Percentiles rank a stretch among this genome's conserved stretches.
Evolutionary conservation across 2,888 invertebrate genomes (phyloP).

Genomic region (Tetragonisca angustula): DNA sequence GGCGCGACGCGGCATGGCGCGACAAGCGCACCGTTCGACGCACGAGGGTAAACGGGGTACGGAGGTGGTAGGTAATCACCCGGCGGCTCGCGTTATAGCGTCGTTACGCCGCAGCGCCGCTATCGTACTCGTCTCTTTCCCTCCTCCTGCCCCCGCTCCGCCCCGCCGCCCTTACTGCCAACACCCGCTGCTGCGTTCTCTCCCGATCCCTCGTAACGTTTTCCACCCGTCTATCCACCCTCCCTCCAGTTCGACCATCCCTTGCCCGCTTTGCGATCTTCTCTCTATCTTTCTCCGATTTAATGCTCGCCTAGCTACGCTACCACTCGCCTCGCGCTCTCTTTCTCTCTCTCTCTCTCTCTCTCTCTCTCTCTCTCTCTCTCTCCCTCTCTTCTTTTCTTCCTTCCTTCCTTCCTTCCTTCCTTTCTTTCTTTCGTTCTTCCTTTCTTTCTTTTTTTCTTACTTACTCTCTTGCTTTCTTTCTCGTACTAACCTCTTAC

Average conservation of each 20-base stretch:
- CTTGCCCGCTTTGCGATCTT: conserved; percentile 27
- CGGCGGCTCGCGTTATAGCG: conserved; percentile 84
- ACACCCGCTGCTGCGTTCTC: conserved; percentile 62
- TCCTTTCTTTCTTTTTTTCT: no score
- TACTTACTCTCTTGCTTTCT: conserved; percentile 1
- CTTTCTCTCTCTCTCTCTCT: conserved; percentile 44
- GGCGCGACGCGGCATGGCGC: conserved; percentile 42
- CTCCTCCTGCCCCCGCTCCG: not conserved
- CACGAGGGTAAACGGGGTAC: conserved; percentile 69
- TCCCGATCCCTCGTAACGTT: conserved; percentile 64
- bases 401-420: no score
- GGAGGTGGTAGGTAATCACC: conserved; percentile 83
- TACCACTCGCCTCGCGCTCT: conserved; percentile 40
- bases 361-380: conserved; percentile 43
- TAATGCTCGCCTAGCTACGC: conserved; percentile 47
- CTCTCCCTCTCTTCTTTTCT: not conserved
- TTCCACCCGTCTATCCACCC: conserved; percentile 42
- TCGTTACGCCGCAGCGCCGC: conserved; percentile 83
- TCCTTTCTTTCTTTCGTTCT: no score
- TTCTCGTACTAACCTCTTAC: conserved; percentile 45
- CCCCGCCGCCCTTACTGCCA: conserved; percentile 28
- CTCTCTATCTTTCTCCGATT: conserved; percentile 47
- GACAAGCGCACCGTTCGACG: conserved; percentile 63
- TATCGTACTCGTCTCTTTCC: conserved; percentile 74
- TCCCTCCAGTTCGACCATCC: conserved; percentile 46